Evolutionary conservation across 2,113 vertebrate species (phyloP), one percentile per base, ranked within the genome.

Genomic region (Corydoras maculifer): DNA sequence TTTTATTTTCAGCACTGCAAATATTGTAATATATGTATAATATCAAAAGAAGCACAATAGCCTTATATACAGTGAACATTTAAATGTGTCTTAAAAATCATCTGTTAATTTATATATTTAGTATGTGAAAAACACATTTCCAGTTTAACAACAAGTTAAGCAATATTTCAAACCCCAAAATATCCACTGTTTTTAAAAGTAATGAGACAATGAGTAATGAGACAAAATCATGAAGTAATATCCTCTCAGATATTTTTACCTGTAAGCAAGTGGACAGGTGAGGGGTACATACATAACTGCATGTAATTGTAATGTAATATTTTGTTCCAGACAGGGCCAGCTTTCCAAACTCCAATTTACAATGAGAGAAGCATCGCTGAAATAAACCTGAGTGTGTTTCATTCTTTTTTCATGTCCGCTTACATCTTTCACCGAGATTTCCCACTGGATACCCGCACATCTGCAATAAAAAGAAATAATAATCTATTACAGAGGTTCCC

Each of bases 281-380:
- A 85, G 83, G 48, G 90, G 75, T 15, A 93, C 70, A 3, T 88
- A 91, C 0, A 30, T 86, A 78, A 93, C 84, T 35, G 92, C 90
- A 30, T 88, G 89, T 8, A 98, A 72, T 48, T 91, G 87, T 57
- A 99, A 58, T 58, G 80, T 87, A 62, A 86, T 85, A 69, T 95
- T 70, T 0, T 79, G 43, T 7, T 82, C 77, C 48, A 91, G 82
- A 66, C 13, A 35, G 0, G 91, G 91, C 86, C 90, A 91, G 3
- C 3, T 10, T 65, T 76, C 77, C 80, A 81, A 75, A n/a, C 80
- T 81, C 95, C 94, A 98, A 77, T 73, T 70, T 9, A 94, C 1
- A 2, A 84, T 90, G 71, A 93, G 70, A 48, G 91, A 91, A 0
- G 89, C 87, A 14, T 93, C 84, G 0, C 85, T 90, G 80, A 91